Evolutionary conservation across 2,797 vertebrate genomes (phyloP).

Genomic region (Sebastes iracundus): DNA sequence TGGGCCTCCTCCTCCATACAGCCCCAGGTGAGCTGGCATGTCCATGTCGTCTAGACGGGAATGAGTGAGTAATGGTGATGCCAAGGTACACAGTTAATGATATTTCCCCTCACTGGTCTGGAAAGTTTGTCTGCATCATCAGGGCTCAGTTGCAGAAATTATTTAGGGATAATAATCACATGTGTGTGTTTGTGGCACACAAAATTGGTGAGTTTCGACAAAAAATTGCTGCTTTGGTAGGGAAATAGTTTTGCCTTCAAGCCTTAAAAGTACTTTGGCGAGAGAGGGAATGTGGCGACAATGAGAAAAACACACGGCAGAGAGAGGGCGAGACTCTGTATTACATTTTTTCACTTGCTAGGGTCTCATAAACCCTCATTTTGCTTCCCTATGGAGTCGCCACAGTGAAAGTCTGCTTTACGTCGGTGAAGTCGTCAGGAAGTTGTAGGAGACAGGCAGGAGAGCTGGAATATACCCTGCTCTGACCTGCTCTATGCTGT

Average conservation of each 20-base stretch:
- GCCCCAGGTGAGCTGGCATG: conserved; percentile 63
- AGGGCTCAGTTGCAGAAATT: conserved; percentile 3
- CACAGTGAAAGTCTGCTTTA: conserved; percentile 8
- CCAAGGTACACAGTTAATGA: conserved; percentile 44
- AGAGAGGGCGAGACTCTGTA: background rate
- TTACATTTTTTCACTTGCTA: background rate
- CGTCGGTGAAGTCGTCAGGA: background rate
- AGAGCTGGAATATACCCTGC: conserved; percentile 1
- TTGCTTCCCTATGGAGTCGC: background rate
- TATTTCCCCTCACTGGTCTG: conserved; percentile 46
- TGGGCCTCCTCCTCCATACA: background rate
- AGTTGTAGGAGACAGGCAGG: conserved; percentile 24
- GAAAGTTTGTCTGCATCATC: conserved; percentile 33
- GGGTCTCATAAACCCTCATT: conserved; percentile 21
- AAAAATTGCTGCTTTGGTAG: background rate
- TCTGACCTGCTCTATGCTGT: conserved; percentile 9
- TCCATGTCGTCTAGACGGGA: conserved; percentile 74
- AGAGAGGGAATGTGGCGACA: conserved; percentile 1
- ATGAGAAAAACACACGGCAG: conserved; percentile 28
- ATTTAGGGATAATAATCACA: background rate
- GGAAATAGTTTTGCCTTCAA: conserved; percentile 11
- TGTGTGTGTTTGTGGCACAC: background rate
- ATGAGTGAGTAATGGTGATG: conserved; percentile 68
- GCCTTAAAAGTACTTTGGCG: conserved; percentile 9
- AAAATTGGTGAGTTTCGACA: background rate